Evolutionary conservation across 2,113 vertebrate species (phyloP).

Genomic region (Suncus etruscus): DNA sequence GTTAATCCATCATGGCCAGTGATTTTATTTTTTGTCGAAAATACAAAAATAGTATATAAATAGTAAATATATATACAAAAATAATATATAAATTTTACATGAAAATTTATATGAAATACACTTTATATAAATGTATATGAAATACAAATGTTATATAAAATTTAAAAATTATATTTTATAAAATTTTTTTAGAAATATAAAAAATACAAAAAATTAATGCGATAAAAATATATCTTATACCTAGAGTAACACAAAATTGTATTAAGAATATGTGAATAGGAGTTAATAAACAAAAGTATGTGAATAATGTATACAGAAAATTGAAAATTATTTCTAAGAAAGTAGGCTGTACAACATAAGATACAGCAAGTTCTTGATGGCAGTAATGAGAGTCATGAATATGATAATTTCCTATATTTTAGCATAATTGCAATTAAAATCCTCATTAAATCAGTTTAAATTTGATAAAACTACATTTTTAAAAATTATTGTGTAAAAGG

Average conservation of each 20-base stretch:
- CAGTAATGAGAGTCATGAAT: conserved; percentile 68
- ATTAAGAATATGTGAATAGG: neutral
- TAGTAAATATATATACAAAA: neutral
- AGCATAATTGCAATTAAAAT: conserved; percentile 74
- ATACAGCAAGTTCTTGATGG: conserved; percentile 33
- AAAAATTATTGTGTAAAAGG: conserved; percentile 66
- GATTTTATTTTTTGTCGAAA: neutral
- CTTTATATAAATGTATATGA: no score
- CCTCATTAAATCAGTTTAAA: conserved; percentile 74
- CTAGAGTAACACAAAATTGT: conserved; percentile 26
- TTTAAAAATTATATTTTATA: no score
- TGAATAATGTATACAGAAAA: conserved; percentile 36
- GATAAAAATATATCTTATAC: conserved; percentile 39
- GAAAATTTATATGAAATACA: no score
- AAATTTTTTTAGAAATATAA: no score
- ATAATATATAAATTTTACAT: no score
- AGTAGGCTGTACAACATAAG: neutral
- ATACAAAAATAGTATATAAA: no score
- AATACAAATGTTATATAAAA: no score
- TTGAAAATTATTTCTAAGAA: conserved; percentile 5
- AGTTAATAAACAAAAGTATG: conserved; percentile 41
- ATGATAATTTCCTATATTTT: conserved; percentile 56
- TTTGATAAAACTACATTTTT: conserved; percentile 71
- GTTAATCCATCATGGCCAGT: neutral
- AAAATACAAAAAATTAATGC: neutral